Evolutionary conservation across 1,140 invertebrate genomes (phyloP).

Genomic region (Drosophila repletoides): DNA sequence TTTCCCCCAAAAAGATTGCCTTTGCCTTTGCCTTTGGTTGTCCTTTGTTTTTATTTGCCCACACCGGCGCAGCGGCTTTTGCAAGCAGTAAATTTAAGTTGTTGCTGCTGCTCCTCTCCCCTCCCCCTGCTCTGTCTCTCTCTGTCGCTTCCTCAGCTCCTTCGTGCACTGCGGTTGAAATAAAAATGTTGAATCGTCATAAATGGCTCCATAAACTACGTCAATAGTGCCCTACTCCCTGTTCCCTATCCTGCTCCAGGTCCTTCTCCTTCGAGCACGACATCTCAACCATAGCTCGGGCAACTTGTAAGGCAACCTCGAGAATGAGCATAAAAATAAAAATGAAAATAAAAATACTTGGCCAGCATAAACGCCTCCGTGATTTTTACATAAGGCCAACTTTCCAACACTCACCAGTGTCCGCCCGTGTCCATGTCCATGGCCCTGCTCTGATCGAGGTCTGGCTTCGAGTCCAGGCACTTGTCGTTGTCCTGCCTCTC

Average conservation of each 20-base stretch:
- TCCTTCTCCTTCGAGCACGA: slow-evolving; percentile 36
- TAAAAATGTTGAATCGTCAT: slow-evolving; percentile 81
- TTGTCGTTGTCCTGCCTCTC: slow-evolving; percentile 20
- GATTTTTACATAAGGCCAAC: slow-evolving; percentile 71
- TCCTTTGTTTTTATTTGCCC: slow-evolving; percentile 74
- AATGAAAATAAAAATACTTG: slow-evolving; percentile 79
- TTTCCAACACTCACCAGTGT: slow-evolving; percentile 15
- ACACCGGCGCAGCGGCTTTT: slow-evolving; percentile 55
- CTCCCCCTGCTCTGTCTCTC: not conserved
- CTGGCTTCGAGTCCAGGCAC: slow-evolving; percentile 18
- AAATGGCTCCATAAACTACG: slow-evolving; percentile 80
- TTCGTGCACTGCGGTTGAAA: slow-evolving; percentile 67
- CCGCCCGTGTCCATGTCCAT: slow-evolving; percentile 5
- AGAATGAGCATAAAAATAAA: slow-evolving; percentile 68
- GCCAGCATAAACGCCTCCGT: slow-evolving; percentile 71
- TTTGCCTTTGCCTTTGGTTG: slow-evolving; percentile 23
- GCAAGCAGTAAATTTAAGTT: slow-evolving; percentile 76
- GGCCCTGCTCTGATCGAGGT: slow-evolving; percentile 1
- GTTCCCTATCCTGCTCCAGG: not conserved
- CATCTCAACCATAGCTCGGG: slow-evolving; percentile 41
- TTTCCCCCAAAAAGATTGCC: slow-evolving; percentile 19
- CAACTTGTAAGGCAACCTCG: slow-evolving; percentile 52
- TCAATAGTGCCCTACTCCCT: slow-evolving; percentile 54
- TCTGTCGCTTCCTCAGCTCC: no score
- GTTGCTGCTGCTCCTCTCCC: slow-evolving; percentile 34